Evolutionary conservation across 2,113 vertebrate species (phyloP).

Genomic region (Prochilodus magdalenae): DNA sequence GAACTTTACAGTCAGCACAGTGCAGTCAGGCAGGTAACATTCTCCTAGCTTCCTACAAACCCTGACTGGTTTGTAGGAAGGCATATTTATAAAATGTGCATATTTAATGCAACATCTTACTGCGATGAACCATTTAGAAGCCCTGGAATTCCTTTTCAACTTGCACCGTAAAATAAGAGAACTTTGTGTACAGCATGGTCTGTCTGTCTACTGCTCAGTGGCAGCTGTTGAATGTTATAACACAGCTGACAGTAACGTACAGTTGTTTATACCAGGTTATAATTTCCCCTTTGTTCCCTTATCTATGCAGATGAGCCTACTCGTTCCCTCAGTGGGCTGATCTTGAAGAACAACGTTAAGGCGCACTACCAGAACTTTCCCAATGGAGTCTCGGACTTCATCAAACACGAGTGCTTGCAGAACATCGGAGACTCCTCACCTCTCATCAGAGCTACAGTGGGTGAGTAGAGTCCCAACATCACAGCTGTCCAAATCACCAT

Average conservation of each 20-base stretch:
- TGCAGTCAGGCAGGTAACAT: too few species aligned
- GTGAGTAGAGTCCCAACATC: conserved; percentile 77
- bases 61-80: too few species aligned
- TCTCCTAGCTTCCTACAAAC: too few species aligned
- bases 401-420: conserved; percentile 95
- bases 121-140: too few species aligned
- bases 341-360: conserved; percentile 98
- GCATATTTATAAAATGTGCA: too few species aligned
- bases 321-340: conserved; percentile 94
- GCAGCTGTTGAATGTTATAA: neutral
- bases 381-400: conserved; percentile 93
- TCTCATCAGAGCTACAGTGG: conserved; percentile 95
- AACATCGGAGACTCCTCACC: conserved; percentile 97
- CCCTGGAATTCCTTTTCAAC: neutral
- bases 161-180: too few species aligned
- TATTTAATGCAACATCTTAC: too few species aligned
- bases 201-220: neutral
- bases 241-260: too few species aligned
- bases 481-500: neutral
- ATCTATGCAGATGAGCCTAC: conserved; percentile 90
- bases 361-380: conserved; percentile 98
- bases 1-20: too few species aligned
- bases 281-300: neutral
- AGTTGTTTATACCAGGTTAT: neutral
- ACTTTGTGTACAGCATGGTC: neutral